phyloP scores from a whole-genome alignment of 2,797 vertebrate species.

The Sebastes ruberrimus region DNA sequence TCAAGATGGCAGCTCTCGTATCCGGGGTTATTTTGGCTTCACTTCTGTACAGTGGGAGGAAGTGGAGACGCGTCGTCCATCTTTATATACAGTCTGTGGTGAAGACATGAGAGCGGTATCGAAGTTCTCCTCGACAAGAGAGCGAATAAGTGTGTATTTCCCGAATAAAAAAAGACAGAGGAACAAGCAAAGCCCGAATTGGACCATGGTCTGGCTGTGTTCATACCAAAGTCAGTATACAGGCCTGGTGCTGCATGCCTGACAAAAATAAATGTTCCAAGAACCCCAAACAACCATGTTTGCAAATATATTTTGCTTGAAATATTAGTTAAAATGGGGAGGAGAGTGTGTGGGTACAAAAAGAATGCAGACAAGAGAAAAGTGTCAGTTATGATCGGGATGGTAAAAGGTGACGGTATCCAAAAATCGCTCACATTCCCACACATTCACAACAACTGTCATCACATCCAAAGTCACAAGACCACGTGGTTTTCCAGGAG shows the following conservation, averaged over 20 bases:
- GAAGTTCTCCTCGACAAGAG: not conserved
- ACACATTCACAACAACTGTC: not conserved
- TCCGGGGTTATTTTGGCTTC: no score
- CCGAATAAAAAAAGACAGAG: not conserved
- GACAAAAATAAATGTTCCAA: not conserved
- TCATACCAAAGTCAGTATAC: not conserved
- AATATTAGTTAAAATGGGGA: not conserved
- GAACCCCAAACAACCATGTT: not conserved
- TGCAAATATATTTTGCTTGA: not conserved
- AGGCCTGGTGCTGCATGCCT: not conserved
- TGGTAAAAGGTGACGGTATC: no score
- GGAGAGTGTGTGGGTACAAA: not conserved
- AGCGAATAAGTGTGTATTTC: no score
- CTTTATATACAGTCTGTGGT: no score
- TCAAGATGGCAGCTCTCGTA: no score
- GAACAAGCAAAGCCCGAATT: not conserved
- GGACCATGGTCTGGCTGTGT: not conserved
- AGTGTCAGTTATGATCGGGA: not conserved
- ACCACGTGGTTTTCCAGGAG: not conserved
- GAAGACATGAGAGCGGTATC: no score
- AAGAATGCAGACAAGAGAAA: not conserved
- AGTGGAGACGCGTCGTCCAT: no score
- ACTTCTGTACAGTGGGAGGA: no score
- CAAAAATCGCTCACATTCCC: not conserved
- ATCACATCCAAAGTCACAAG: constrained; percentile 15